Evolutionary conservation across 2,888 invertebrate genomes (phyloP).

Genomic region (Eubasilissa splendida): DNA sequence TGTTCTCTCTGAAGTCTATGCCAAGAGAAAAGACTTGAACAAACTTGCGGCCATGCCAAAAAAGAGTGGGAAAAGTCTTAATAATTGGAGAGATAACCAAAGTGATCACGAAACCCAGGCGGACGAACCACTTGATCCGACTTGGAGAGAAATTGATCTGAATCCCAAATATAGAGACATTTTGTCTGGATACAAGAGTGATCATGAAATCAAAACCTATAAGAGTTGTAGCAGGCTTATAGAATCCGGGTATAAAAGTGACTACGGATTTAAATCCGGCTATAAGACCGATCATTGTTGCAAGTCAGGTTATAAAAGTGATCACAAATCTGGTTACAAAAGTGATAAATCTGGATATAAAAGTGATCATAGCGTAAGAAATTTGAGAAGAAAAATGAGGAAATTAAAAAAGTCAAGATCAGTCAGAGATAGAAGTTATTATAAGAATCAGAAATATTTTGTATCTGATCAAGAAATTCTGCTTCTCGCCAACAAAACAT

Average conservation of each 20-base stretch:
- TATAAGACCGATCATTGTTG: constrained; percentile 68
- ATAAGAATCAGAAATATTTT: constrained; percentile 73
- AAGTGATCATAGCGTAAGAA: constrained; percentile 73
- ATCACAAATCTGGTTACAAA: constrained; percentile 74
- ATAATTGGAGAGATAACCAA: constrained; percentile 69
- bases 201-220: constrained; percentile 72
- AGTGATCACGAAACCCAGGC: constrained; percentile 70
- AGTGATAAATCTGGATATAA: constrained; percentile 72
- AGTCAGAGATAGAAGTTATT: constrained; percentile 70
- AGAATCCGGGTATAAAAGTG: constrained; percentile 76
- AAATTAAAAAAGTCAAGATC: constrained; percentile 72
- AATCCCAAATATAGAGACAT: constrained; percentile 77
- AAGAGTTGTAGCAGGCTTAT: constrained; percentile 72
- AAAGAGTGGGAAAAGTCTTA: constrained; percentile 66
- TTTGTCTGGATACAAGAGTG: constrained; percentile 76
- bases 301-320: constrained; percentile 76
- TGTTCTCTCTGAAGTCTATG: constrained; percentile 71
- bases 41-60: constrained; percentile 67
- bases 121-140: constrained; percentile 75
- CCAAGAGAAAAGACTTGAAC: constrained; percentile 71
- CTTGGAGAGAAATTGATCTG: constrained; percentile 77
- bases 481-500: constrained; percentile 72
- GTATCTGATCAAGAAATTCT: constrained; percentile 75
- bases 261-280: constrained; percentile 73
- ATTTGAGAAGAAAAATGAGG: constrained; percentile 69